phyloP scores from a whole-genome alignment of 2,797 vertebrate genomes.

The Podarcis lilfordi region DNA sequence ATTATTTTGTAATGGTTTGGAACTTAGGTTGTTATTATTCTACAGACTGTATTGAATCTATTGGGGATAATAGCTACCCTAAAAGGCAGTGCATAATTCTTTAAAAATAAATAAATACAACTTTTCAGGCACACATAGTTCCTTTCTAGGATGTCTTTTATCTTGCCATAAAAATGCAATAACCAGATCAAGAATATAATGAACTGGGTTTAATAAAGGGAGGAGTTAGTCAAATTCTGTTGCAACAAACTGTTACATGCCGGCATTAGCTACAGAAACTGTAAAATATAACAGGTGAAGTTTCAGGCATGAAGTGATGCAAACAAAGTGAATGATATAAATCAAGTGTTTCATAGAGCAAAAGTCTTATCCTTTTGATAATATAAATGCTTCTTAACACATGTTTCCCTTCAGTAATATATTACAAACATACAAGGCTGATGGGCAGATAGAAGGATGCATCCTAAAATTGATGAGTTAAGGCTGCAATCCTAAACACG shows the following conservation, averaged over 20 bases:
- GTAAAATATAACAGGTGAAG: slow-evolving; percentile 44
- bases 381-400: slow-evolving; percentile 7
- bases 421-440: background rate
- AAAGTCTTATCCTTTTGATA: slow-evolving; percentile 22
- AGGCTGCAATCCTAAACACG: too few species aligned
- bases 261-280: slow-evolving; percentile 32
- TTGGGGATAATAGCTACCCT: too few species aligned
- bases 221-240: slow-evolving; percentile 62
- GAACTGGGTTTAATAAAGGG: slow-evolving; percentile 64
- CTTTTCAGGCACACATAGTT: background rate
- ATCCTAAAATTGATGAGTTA: background rate
- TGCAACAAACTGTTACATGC: slow-evolving; percentile 48
- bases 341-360: slow-evolving; percentile 44
- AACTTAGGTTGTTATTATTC: too few species aligned
- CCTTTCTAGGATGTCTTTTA: slow-evolving; percentile 60
- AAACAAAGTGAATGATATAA: slow-evolving; percentile 22
- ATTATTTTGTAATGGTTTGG: too few species aligned
- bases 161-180: slow-evolving; percentile 61
- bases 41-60: too few species aligned
- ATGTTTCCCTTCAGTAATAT: background rate
- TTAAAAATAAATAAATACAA: too few species aligned
- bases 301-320: slow-evolving; percentile 28
- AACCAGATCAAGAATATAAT: slow-evolving; percentile 50
- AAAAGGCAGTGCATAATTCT: too few species aligned
- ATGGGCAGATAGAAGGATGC: background rate